Evolutionary conservation across 2,113 vertebrate genomes (phyloP), one percentile per base, ranked within the genome.

Genomic region (Centropristis striata): DNA sequence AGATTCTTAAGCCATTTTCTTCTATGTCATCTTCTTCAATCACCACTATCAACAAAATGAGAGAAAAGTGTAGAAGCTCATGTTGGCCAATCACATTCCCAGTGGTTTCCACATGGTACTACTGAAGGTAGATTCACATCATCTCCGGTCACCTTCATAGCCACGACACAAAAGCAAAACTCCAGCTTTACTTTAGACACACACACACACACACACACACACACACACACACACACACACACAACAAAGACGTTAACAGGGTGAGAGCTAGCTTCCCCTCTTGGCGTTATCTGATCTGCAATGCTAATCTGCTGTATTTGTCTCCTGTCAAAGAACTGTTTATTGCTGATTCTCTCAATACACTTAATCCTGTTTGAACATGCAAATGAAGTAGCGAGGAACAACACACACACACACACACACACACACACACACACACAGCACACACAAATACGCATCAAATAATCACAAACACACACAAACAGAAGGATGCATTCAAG

Each of bases 281-380:
- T 49, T 73, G n/a, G 23, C 15, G n/a, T 70, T 76, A 53, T 77
- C 81, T 83, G 54, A 87, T 85, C 81, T 83, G 75, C 78, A 85
- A 68, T 80, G 81, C 78, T 79, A 79, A 84, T 82, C 78, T 72
- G 39, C 41, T 2, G 8, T 46, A 63, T 80, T 85, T 83, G 65
- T 83, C 71, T 80, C 41, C 75, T 71, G 78, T 80, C 79, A 87
- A 80, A 71, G 78, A 78, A 59, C 44, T 88, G 77, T 79, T 86
- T 85, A 71, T 78, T 84, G 78, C 36, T 36, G 69, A 84, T 80
- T 87, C 69, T 78, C 60, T 86, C 75, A 78, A 74, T 83, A 64
- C 75, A 70, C 50, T 84, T 80, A 74, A 88, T 86, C 77, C 78
- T 86, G 83, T 88, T 86, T 84, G 59, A 83, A 81, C 70, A 87